phyloP scores from a whole-genome alignment of 1,140 invertebrate genomes.

The Lucilia sericata region DNA sequence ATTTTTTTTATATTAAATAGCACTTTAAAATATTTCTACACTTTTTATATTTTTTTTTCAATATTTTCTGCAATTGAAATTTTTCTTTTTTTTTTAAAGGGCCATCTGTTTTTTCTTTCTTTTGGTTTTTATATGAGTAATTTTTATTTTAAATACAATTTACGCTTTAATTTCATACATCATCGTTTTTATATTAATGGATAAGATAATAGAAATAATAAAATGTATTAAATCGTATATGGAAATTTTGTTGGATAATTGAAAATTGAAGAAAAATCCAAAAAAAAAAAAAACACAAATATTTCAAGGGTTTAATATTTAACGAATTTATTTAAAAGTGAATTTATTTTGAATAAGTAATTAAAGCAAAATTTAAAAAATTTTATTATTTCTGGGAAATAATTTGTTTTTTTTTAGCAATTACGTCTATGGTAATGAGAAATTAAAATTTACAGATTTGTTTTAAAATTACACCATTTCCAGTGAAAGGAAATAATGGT shows the following conservation, averaged over 20 bases:
- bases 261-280: not conserved
- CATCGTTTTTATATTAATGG: conserved; percentile 27
- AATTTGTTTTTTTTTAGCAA: too few relatives aligned
- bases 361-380: too few relatives aligned
- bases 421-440: too few relatives aligned
- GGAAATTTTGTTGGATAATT: not conserved
- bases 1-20: not conserved
- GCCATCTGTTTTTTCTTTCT: not conserved
- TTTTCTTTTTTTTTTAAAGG: not conserved
- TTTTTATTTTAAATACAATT: conserved; percentile 4
- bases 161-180: conserved; percentile 29
- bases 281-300: not conserved
- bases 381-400: too few relatives aligned
- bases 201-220: not conserved
- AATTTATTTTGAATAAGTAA: too few relatives aligned
- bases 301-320: conserved; percentile 20
- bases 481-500: too few relatives aligned
- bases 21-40: not conserved
- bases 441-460: too few relatives aligned
- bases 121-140: not conserved
- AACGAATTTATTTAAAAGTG: not conserved
- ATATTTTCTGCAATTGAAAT: not conserved
- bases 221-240: not conserved
- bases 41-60: not conserved
- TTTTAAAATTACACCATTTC: too few relatives aligned